phyloP scores from a whole-genome alignment of 2,797 vertebrate species.

The Apogon hyalosoma region DNA sequence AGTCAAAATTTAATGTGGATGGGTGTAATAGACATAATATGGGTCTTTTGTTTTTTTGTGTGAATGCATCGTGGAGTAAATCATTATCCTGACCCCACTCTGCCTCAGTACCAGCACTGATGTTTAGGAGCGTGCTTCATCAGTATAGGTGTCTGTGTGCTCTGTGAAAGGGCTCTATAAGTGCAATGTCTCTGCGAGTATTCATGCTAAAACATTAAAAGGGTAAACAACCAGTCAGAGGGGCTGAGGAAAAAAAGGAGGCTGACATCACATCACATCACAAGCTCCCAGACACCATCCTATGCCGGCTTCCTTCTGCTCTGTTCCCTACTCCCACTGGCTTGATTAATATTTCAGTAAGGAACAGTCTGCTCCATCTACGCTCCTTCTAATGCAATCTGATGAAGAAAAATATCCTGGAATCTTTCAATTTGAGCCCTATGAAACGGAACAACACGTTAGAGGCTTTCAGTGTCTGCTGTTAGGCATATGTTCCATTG shows the following conservation, averaged over 20 bases:
- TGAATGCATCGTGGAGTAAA: no score
- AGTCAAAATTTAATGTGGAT: no score
- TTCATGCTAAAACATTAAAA: constrained; percentile 61
- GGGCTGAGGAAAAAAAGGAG: constrained; percentile 51
- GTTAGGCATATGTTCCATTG: constrained; percentile 5
- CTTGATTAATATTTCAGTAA: constrained; percentile 74
- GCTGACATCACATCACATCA: constrained; percentile 60
- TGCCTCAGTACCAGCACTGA: no score
- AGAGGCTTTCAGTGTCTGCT: constrained; percentile 3
- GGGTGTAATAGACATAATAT: no score
- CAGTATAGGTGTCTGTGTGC: not conserved
- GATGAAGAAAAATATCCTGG: not conserved
- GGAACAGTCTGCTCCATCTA: constrained; percentile 36
- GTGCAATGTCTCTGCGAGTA: constrained; percentile 62
- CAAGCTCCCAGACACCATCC: constrained; percentile 53
- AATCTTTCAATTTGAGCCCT: constrained; percentile 27
- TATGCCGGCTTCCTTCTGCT: constrained; percentile 67
- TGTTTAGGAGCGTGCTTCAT: constrained; percentile 6
- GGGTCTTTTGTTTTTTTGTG: no score
- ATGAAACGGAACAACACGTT: constrained; percentile 6
- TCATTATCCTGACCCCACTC: no score
- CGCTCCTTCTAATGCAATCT: constrained; percentile 31
- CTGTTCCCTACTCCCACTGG: constrained; percentile 52
- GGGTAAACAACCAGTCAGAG: constrained; percentile 72
- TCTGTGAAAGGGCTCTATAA: constrained; percentile 25